These are phyloP conservation scores for Megalonaias nervosa DNA, from an alignment of 1,140 invertebrate genomes.

Conservation along the genomic window DNA sequence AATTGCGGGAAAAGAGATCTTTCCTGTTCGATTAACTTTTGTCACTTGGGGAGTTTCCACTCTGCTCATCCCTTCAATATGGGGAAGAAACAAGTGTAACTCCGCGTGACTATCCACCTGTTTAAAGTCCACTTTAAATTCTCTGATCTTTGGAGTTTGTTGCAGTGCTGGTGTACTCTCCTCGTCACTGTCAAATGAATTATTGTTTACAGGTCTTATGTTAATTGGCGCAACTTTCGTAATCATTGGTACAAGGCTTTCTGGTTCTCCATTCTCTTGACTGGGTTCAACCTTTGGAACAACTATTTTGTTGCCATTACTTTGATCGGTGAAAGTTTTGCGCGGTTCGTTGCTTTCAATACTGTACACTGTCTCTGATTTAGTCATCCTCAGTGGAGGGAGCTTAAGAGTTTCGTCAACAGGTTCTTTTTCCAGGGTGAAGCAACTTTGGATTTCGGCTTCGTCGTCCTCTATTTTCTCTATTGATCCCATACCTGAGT, in stretches of 20 bases:
- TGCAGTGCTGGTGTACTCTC: slow-evolving; percentile 1
- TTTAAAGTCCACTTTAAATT: slow-evolving; percentile 51
- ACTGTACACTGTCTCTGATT: not conserved
- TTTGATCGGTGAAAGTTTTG: not conserved
- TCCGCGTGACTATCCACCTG: slow-evolving; percentile 41
- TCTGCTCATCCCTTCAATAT: slow-evolving; percentile 36
- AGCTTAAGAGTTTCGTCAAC: slow-evolving; percentile 1
- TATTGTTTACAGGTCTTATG: slow-evolving; percentile 13
- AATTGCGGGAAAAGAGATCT: slow-evolving; percentile 19
- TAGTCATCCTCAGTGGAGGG: slow-evolving; percentile 7
- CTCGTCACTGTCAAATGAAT: slow-evolving; percentile 6
- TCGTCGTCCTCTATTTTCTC: slow-evolving; percentile 5
- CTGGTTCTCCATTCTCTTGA: not conserved
- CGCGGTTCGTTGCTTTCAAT: not conserved
- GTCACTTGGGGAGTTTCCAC: slow-evolving; percentile 12
- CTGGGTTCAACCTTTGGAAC: not conserved
- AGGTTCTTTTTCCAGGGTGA: slow-evolving; percentile 9
- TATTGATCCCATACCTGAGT: not conserved
- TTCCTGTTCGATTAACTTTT: slow-evolving; percentile 1
- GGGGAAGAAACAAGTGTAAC: slow-evolving; percentile 50
- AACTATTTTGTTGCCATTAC: not conserved
- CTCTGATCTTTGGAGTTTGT: not conserved
- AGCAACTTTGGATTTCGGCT: slow-evolving; percentile 23
- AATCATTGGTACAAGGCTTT: not conserved
- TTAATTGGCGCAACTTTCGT: not conserved